phyloP scores from a whole-genome alignment of 2,797 vertebrate genomes.

The Anguilla megastoma region DNA sequence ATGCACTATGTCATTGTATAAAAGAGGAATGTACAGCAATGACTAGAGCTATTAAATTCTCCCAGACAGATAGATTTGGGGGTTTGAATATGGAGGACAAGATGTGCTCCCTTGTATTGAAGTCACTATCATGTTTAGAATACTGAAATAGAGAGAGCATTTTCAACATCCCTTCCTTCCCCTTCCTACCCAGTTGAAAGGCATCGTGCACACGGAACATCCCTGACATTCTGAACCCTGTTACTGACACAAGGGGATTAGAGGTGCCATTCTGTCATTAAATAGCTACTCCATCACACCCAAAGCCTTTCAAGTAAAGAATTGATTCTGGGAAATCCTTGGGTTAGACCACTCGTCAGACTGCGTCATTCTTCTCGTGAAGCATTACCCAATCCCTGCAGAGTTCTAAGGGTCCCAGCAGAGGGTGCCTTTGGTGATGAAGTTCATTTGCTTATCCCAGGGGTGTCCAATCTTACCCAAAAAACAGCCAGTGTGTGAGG shows the following conservation, averaged over 20 bases:
- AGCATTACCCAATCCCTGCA: too few relatives aligned
- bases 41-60: neutral
- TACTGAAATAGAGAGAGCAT: neutral
- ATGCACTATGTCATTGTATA: neutral
- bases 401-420: neutral
- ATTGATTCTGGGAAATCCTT: neutral
- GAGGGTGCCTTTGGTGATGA: neutral
- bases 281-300: neutral
- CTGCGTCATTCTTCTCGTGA: neutral
- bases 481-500: too few relatives aligned
- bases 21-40: neutral
- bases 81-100: neutral
- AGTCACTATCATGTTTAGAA: neutral
- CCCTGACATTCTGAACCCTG: neutral
- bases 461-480: too few relatives aligned
- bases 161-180: neutral
- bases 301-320: neutral
- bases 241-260: neutral
- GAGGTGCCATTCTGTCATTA: neutral
- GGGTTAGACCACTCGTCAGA: neutral
- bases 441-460: neutral
- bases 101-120: neutral
- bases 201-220: neutral
- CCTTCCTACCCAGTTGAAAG: neutral
- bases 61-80: neutral